Evolutionary conservation across 2,888 invertebrate species (phyloP), one percentile per base, ranked within the genome.

Genomic region (Yponomeuta sedellus): DNA sequence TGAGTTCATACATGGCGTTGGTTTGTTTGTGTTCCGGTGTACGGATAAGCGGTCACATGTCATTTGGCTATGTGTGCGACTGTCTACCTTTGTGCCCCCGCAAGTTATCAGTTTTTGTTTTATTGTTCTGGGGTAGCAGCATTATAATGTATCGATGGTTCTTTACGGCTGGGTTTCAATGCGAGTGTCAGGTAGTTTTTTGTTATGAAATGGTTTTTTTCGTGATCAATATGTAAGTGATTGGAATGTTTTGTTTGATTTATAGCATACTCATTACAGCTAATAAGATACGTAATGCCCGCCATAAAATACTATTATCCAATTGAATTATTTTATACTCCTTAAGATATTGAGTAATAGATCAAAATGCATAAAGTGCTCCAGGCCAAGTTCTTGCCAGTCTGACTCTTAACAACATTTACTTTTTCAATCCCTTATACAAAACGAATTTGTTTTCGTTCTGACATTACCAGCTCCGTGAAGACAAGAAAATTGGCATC

Each of bases 21-120:
- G 12, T 52, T 52, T 52, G 44, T 16, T 16, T 52, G 44, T 52
- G 79, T 82, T 82, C 80, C 82, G 77, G 44, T 20, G 56, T 64
- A 40, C 57, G 71, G 74, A 81, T 77, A 75, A 74, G 77, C 85
- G 86, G 88, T 88, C 87, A 88, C 87, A 88, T 88, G 88, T 88
- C 89, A 86, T 69, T 68, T 73, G 79, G 71, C 74, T 72, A 68
- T 83, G 85, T 87, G 85, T 86, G 82, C 74, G 75, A 76, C 82
- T 67, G 62, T 66, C 84, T 88, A 88, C 88, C 86, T 87, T 84
- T 81, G 80, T 87, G 85, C 85, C 83, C 83, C 85, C 82, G 83
- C 85, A 80, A 80, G 76, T 82, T 83, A 82, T 83, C 80, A 80
- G 76, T 85, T 84, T 85, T 63, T 63, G 40, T 86, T 80, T 79